Evolutionary conservation across 2,888 invertebrate species (phyloP), one percentile per base, ranked within the genome.

Genomic region (Caenorhabditis virilis): DNA sequence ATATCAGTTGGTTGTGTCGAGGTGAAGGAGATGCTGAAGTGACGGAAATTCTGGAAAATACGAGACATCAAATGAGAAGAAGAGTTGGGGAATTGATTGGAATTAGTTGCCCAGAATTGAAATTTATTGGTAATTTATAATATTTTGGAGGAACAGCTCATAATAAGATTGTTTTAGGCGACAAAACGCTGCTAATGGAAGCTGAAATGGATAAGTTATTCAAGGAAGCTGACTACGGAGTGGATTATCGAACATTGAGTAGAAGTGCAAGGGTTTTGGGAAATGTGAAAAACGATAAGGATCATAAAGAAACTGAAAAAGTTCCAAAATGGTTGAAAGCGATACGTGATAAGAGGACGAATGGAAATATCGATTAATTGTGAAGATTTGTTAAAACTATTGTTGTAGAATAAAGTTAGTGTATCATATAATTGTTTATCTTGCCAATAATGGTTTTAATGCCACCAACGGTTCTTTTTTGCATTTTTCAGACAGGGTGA

Each of bases 221-320:
- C 56, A 48, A 59, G 27, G 52, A 68, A 49, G 73, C 73, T 7
- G 70, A 73, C 39, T 72, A 72, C 41, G 72, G 72, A 47, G 48
- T 54, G 18, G 72, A 72, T 36, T 72, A 69, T 42, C 48, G 69
- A 33, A 47, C 49, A 16, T 42, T 72, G 23, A 65, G 65, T 50
- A 53, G 56, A 35, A 60, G 57, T 16, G 63, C 66, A 9, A 51
- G 69, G 15, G 53, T 66, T 25, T 16, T 72, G 18, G 72, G 68
- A 35, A 64, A 55, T 42, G 55, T 59, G 7, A 39, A 58, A 5
- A 42, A 42, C 4, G 25, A 20, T 13, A 18, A 38, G 22, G n/a
- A 6, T 18, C 2, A 33, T 9, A 50, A 50, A 26, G 11, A 38
- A 23, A 13, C 27, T 11, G 30, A 49, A 50, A 39, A 50, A 26